These are phyloP conservation scores for Decapterus maruadsi DNA, from an alignment of 2,797 vertebrate species.

Conservation along the genomic window DNA sequence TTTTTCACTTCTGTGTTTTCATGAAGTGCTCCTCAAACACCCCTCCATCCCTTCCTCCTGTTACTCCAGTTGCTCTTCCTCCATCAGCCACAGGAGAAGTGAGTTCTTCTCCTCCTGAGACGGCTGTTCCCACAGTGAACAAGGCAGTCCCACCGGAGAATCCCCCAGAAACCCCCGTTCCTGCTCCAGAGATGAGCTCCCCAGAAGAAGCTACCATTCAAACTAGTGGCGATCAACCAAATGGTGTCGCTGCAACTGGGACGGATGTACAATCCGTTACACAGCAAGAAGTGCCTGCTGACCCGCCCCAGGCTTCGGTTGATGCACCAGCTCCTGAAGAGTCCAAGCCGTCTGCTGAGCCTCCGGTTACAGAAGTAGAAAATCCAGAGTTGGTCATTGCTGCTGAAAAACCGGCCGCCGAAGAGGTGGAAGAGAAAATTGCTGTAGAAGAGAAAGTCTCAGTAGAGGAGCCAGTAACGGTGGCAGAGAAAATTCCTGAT, in stretches of 20 bases:
- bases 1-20: constrained; percentile 23
- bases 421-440: constrained; percentile 37
- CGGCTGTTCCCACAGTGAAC: constrained; percentile 65
- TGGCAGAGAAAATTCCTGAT: constrained; percentile 27
- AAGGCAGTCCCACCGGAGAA: constrained; percentile 63
- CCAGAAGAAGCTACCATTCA: constrained; percentile 47
- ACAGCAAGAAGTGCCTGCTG: constrained; percentile 28
- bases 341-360: constrained; percentile 19
- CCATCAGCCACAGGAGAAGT: constrained; percentile 71
- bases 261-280: constrained; percentile 22
- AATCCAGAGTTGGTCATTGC: constrained; percentile 24
- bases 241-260: constrained; percentile 51
- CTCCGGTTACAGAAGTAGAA: constrained; percentile 6
- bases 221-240: constrained; percentile 50
- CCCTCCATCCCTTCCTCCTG: constrained; percentile 34
- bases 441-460: constrained; percentile 10
- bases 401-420: constrained; percentile 25
- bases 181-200: constrained; percentile 36
- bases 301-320: constrained; percentile 34
- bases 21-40: constrained; percentile 40
- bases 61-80: constrained; percentile 59
- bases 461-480: constrained; percentile 16
- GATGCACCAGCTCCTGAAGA: constrained; percentile 38
- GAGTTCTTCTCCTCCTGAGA: constrained; percentile 63
- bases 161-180: constrained; percentile 54